Evolutionary conservation across 2,113 vertebrate species (phyloP).

Genomic region (Heloderma charlesbogerti): DNA sequence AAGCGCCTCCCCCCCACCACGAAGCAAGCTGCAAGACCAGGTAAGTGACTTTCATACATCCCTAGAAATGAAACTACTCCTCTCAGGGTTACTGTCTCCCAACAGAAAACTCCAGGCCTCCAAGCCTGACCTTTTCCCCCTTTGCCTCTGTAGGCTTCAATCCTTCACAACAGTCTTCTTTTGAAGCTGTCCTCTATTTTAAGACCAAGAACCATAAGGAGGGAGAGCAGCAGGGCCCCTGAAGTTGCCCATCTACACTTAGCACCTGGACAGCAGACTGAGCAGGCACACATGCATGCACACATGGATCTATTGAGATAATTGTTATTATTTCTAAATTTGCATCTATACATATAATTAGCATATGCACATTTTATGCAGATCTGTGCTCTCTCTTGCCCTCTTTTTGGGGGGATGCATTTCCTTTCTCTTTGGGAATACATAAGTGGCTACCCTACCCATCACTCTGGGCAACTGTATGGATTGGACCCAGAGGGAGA

Average conservation of each 20-base stretch:
- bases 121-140: too few species aligned
- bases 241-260: neutral
- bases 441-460: neutral
- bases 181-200: too few species aligned
- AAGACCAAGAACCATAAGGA: neutral
- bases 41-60: too few species aligned
- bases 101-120: too few species aligned
- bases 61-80: too few species aligned
- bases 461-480: neutral
- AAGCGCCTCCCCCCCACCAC: too few species aligned
- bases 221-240: neutral
- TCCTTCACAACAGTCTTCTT: too few species aligned
- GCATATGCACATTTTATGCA: neutral
- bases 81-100: too few species aligned
- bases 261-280: neutral
- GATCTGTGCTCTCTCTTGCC: neutral
- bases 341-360: neutral
- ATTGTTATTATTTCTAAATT: neutral
- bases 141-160: too few species aligned
- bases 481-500: neutral
- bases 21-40: too few species aligned
- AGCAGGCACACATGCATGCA: neutral
- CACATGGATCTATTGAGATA: neutral
- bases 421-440: neutral
- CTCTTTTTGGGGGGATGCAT: neutral